Conservation (phyloP, 2,888 invertebrate species). For the Synanthedon formicaeformis region DNA sequence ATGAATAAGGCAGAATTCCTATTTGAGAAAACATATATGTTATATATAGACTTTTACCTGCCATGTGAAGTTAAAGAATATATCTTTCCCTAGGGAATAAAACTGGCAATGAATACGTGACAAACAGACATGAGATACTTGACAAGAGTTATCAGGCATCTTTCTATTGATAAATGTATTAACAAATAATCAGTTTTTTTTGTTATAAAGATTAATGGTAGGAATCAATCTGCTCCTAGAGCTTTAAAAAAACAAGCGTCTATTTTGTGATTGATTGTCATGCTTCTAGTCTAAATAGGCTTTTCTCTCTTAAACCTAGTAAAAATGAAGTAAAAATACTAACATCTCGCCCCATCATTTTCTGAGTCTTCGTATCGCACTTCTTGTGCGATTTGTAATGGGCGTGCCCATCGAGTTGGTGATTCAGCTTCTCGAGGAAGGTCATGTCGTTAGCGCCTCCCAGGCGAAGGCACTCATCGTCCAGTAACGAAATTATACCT, state of each 20-base stretch:
- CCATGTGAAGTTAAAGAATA: background rate
- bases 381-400: slow-evolving; percentile 88
- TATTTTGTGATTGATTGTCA: too few relatives aligned
- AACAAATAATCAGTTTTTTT: too few relatives aligned
- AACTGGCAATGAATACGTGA: background rate
- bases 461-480: slow-evolving; percentile 92
- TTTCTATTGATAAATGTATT: too few relatives aligned
- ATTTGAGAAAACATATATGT: slow-evolving; percentile 2
- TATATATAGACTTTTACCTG: background rate
- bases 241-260: too few relatives aligned
- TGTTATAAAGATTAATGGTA: too few relatives aligned
- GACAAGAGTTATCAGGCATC: too few relatives aligned
- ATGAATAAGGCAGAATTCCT: slow-evolving; percentile 91
- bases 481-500: slow-evolving; percentile 87
- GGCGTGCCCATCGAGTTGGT: slow-evolving; percentile 78
- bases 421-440: slow-evolving; percentile 84
- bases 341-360: slow-evolving; percentile 86
- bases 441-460: slow-evolving; percentile 88
- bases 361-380: slow-evolving; percentile 82
- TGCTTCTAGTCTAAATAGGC: too few relatives aligned
- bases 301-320: too few relatives aligned
- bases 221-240: too few relatives aligned
- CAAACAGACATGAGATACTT: too few relatives aligned
- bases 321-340: slow-evolving; percentile 20
- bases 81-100: background rate